A percentile compares a stretch with the other conserved stretches of the same genome.
These are phyloP conservation scores for Erythrocercus mccallii DNA, from an alignment of 2,113 vertebrate genomes.

Conservation along the genomic window DNA sequence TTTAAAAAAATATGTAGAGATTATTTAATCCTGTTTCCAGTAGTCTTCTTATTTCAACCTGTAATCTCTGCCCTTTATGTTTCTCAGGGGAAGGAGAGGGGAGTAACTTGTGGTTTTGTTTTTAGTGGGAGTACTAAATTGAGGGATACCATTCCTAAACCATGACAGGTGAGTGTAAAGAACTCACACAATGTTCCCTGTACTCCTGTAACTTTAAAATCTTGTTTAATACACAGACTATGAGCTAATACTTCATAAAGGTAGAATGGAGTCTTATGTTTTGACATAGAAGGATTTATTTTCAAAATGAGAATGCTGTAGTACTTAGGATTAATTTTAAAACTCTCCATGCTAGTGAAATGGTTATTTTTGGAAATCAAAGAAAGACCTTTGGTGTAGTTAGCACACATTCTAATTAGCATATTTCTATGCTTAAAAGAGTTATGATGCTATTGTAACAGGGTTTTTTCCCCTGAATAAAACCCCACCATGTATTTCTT, in stretches of 20 bases:
- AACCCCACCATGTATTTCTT: not conserved
- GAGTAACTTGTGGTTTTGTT: not conserved
- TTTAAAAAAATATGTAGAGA: not conserved
- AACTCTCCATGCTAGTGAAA: not conserved
- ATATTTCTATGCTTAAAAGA: not conserved
- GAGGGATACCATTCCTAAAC: not conserved
- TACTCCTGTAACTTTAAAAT: not conserved
- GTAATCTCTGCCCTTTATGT: not conserved
- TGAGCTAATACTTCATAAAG: not conserved
- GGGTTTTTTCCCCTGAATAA: not conserved
- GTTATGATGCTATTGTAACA: not conserved
- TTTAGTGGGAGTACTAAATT: not conserved
- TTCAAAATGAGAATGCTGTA: not conserved
- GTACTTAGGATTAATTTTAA: not conserved
- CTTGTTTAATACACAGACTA: not conserved
- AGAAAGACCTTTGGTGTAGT: not conserved
- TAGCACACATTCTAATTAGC: not conserved
- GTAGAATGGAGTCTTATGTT: not conserved
- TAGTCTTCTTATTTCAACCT: not conserved
- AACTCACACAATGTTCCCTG: not conserved
- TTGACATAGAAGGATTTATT: not conserved
- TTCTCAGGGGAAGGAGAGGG: not conserved
- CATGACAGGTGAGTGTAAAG: not conserved
- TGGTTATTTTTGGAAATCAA: not conserved
- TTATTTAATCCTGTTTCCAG: not conserved